Base-by-base conservation (phyloP, 2,888 invertebrate species). In the Dasypolia templi region DNA sequence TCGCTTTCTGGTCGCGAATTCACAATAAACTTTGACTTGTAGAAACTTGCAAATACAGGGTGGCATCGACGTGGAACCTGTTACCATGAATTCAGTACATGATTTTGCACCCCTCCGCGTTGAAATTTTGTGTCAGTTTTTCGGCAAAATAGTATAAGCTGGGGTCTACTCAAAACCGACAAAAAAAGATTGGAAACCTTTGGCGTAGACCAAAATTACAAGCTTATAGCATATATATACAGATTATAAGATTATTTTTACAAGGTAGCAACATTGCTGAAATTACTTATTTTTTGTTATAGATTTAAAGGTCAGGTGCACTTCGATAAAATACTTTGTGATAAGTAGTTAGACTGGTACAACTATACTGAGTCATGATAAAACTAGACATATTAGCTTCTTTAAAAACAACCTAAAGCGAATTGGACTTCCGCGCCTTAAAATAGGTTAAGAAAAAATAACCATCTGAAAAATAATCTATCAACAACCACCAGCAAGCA, bases 251-350 rank as follows among this genome's bases (percentile, higher is more conserved):
- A 61, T 51, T 44, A 11, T 29, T 46, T 73, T 67, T 73, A 51
- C 59, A 5, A 73, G 76, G 83, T 81, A 84, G 49, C 72, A 44
- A 32, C 19, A 9, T 62, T 71, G 61, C 56, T 19, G 29, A 64
- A 70, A 68, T 32, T 58, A 32, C 72, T 58, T 32, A 32, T 32
- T 32, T 32, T 32, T 32, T 56, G 46, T 55, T 42, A 0, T 39
- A 22, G 29, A 44, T 61, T 53, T 49, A 53, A 72, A 72, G 77
- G 55, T 78, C 67, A 83, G n/a, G 2, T 49, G 29, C n/a, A 44
- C 19, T 59, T 39, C 14, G 19, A 74, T 58, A 49, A 61, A 62
- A 26, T 39, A 46, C 14, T 35, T 11, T 4, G 2, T n/a, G 32
- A 49, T 39, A 14, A 4, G 2, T n/a, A n/a, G 35, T 14, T 26